phyloP scores from a whole-genome alignment of 2,888 invertebrate species.

The Parnassius apollo region DNA sequence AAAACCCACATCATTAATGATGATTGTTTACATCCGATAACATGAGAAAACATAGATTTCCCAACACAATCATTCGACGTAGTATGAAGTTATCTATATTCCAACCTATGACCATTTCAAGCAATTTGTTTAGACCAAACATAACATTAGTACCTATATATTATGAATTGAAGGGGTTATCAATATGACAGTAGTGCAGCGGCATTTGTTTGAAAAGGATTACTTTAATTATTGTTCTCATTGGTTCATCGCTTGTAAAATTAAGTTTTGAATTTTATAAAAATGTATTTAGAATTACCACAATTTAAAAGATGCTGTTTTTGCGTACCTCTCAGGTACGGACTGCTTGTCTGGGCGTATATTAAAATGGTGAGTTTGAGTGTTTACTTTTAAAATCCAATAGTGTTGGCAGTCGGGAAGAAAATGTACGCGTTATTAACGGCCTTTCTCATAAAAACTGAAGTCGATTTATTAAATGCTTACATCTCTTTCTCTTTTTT shows the following conservation, averaged over 20 bases:
- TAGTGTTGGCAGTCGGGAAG: too few species aligned
- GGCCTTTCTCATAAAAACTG: too few species aligned
- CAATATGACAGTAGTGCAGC: neutral
- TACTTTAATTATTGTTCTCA: slow-evolving; percentile 6
- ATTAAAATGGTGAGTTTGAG: slow-evolving; percentile 36
- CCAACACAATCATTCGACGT: too few species aligned
- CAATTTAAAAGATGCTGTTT: slow-evolving; percentile 32
- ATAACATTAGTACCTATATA: neutral
- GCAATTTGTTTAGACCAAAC: neutral
- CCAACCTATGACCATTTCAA: neutral
- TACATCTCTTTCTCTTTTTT: too few species aligned
- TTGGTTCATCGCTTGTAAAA: neutral
- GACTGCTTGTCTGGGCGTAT: slow-evolving; percentile 37
- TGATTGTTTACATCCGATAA: too few species aligned
- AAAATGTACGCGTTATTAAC: neutral
- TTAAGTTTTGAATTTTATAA: too few species aligned
- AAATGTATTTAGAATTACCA: slow-evolving; percentile 34
- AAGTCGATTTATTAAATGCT: too few species aligned
- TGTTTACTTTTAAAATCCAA: too few species aligned
- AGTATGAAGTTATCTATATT: neutral
- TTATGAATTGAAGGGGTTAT: neutral
- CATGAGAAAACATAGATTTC: too few species aligned
- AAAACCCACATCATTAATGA: too few species aligned
- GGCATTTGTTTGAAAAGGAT: neutral
- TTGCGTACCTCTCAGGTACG: slow-evolving; percentile 34